phyloP scores from a whole-genome alignment of 1,140 invertebrate genomes.

The Capitella teleta region DNA sequence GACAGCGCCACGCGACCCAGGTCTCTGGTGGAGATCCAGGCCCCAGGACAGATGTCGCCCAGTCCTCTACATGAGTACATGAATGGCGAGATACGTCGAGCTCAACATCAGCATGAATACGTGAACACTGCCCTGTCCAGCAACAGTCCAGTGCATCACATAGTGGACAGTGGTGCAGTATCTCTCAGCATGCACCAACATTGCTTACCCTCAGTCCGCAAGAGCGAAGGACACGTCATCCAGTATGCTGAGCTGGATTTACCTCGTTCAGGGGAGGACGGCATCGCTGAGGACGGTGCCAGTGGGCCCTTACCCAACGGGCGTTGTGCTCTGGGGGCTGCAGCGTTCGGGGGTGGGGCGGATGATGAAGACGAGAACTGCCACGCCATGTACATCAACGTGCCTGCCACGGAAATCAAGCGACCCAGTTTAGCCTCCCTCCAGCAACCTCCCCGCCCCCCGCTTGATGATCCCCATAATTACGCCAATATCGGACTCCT shows the following conservation, averaged over 20 bases:
- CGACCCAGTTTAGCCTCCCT: background rate
- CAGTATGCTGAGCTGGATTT: slow-evolving; percentile 4
- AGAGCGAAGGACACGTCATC: background rate
- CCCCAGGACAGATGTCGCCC: background rate
- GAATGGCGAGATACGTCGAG: too few species aligned
- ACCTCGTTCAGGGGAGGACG: background rate
- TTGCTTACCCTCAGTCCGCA: too few species aligned
- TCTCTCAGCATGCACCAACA: too few species aligned
- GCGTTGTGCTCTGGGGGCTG: background rate
- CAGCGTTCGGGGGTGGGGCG: too few species aligned
- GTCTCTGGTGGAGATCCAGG: too few species aligned
- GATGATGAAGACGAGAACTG: too few species aligned
- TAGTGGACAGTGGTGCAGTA: too few species aligned
- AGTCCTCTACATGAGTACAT: background rate
- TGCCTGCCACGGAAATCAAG: background rate
- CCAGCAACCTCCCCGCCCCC: background rate
- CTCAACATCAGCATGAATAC: too few species aligned
- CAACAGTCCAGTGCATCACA: too few species aligned
- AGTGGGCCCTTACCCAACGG: background rate
- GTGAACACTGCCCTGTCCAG: too few species aligned
- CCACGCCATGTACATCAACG: background rate
- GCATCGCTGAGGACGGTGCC: background rate
- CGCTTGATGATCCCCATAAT: background rate
- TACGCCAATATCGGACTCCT: slow-evolving; percentile 3
- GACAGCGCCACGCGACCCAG: background rate